Evolutionary conservation across 2,888 invertebrate genomes (phyloP).

Genomic region (Athalia cordata): DNA sequence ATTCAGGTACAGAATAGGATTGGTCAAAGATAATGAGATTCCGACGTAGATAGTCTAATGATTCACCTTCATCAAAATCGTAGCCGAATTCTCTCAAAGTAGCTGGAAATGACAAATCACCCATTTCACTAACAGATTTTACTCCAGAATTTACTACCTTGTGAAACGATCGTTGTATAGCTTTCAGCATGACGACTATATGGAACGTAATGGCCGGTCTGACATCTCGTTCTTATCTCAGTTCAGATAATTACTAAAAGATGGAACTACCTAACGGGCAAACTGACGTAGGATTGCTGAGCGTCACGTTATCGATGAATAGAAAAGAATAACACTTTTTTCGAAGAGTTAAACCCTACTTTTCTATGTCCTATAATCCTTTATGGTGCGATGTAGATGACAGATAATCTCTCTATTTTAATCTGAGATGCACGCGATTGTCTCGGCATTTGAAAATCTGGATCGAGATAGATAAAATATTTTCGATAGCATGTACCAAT

Average conservation of each 20-base stretch:
- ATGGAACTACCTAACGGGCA: not conserved
- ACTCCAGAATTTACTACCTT: not conserved
- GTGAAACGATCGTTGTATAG: not conserved
- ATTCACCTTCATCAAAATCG: slow-evolving; percentile 76
- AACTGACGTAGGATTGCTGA: not conserved
- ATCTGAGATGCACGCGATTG: too few species aligned
- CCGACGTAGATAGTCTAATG: slow-evolving; percentile 29
- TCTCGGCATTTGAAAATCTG: too few species aligned
- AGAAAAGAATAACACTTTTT: too few species aligned
- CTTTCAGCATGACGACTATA: slow-evolving; percentile 13
- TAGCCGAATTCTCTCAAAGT: slow-evolving; percentile 77
- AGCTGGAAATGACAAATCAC: slow-evolving; percentile 64
- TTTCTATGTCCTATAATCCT: too few species aligned
- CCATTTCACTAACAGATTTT: slow-evolving; percentile 48
- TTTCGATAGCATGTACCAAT: too few species aligned
- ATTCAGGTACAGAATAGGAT: not conserved
- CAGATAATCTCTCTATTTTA: too few species aligned
- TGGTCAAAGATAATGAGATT: not conserved
- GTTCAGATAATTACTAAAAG: not conserved
- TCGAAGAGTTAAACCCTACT: too few species aligned
- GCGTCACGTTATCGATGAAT: too few species aligned
- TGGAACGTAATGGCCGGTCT: not conserved
- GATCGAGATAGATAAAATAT: too few species aligned
- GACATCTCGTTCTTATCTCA: not conserved
- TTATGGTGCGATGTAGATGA: too few species aligned